Evolutionary conservation across 2,888 invertebrate species (phyloP), one percentile per base, ranked within the genome.

Genomic region (Himalopsyche tibetana): DNA sequence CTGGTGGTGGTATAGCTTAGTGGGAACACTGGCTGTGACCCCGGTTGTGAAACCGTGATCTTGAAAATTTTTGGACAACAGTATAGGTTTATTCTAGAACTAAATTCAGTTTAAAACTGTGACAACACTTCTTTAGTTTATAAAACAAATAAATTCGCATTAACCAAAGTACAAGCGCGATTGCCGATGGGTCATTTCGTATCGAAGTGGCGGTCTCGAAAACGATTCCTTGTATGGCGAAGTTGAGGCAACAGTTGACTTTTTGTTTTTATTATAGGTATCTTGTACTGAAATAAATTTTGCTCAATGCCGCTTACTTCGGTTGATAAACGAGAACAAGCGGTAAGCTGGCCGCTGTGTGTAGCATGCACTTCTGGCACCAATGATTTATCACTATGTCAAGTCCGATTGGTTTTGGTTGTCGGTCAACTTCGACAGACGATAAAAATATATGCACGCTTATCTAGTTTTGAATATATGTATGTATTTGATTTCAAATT

Each of bases 281-380:
- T 74, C 74, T 74, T 38, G 38, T 19, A 4, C 74, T 36, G 74
- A 36, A 74, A 74, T 74, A 74, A 74, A 36, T 74, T 74, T 74
- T 15, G 36, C 74, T 63, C 63, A 19, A 63, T 19, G 28, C 28
- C 63, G n/a, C 63, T 74, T 6, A 36, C 38, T 36, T 36, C 38
- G 38, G 51, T 36, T 12, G 74, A 74, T 74, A 51, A 51, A 51
- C 15, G 51, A 51, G 51, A 51, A 74, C 74, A 12, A 15, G 15
- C 51, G 15, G 51, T 15, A 74, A 74, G 74, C 36, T 5, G 74
- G 6, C 28, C 9, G 63, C 2, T 28, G 28, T 19, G 9, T 69
- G 69, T 69, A 36, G 15, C 38, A 12, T 74, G 74, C 74, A 74
- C 74, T 74, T 38, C 15, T 74, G 74, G 74, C 74, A 74, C 36